Conservation (phyloP, 2,888 invertebrate genomes). For the Eupithecia pulchellata region DNA sequence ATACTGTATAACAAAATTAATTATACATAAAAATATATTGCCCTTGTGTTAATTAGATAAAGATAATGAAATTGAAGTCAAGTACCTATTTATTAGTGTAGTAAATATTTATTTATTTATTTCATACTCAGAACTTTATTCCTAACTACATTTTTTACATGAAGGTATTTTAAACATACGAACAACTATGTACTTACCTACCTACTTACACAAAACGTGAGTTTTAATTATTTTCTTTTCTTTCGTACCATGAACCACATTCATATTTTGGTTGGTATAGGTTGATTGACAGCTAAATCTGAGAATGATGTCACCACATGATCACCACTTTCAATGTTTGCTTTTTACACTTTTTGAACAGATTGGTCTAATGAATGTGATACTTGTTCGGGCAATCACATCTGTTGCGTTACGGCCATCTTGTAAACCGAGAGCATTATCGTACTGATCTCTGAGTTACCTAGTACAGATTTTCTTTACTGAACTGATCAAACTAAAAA, state of each 20-base stretch:
- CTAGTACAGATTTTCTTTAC: not conserved
- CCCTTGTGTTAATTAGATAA: not conserved
- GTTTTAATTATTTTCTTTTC: not conserved
- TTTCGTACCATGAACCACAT: slow-evolving; percentile 2
- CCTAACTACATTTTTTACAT: not conserved
- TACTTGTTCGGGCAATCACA: not conserved
- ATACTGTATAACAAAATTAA: no score
- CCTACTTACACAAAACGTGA: not conserved
- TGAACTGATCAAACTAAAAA: not conserved
- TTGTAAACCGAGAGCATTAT: not conserved
- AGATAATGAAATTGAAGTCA: not conserved
- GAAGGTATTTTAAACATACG: not conserved
- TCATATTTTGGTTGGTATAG: no score
- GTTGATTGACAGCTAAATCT: slow-evolving; percentile 3
- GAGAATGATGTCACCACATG: slow-evolving; percentile 15
- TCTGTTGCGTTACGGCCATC: not conserved
- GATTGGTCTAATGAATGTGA: slow-evolving; percentile 6
- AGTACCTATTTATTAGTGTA: no score
- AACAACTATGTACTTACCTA: not conserved
- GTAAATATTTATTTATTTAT: no score
- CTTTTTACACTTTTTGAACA: slow-evolving; percentile 15
- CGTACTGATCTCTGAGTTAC: not conserved
- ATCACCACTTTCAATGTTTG: slow-evolving; percentile 6
- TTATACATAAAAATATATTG: not conserved
- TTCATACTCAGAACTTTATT: not conserved